Evolutionary conservation across 2,797 vertebrate genomes (phyloP), one percentile per base, ranked within the genome.

Genomic region (Potorous gilbertii): DNA sequence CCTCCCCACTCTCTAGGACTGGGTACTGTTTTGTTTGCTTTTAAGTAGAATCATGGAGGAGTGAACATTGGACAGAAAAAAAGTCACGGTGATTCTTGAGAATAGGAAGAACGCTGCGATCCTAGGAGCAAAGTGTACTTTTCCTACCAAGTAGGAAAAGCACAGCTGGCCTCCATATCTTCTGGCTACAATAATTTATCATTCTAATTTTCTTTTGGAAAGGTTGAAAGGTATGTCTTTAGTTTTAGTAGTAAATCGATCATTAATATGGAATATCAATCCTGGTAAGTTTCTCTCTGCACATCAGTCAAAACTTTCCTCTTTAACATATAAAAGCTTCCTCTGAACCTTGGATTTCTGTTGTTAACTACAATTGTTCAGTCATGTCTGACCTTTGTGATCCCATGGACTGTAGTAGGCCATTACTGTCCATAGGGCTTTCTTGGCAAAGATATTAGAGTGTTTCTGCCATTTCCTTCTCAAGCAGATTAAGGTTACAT

Each of bases 171-270:
- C 54, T 95, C 93, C 91, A 18, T 3, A 2, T 16, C 27, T 74
- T 87, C 57, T 66, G 34, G 34, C 18, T 57, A 92, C 74, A 62
- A 94, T 31, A n/a, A 55, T 62, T 62, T 5, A 90, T 28, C 31
- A 52, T 87, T 27, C 31, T 16, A 3, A 3, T 62, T 46, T 74
- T 90, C 57, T 54, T 90, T 90, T 13, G 94, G 90, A 54, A 87
- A 95, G 56, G 56, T 50, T n/a, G 54, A 62, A 55, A 31, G 56
- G 24, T 24, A 11, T 93, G 54, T 52, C 91, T 96, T 94, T 0
- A 27, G 29, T 24, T 96, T 94, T 96, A 52, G 14, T 31, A 10
- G 93, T 54, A 97, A 96, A 29, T 6, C 34, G 62, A 57, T n/a
- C 92, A 40, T 34, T 93, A 29, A 93, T 90, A 66, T 0, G 59